Base-by-base conservation (phyloP, 1,140 invertebrate genomes). In the Orius laevigatus region DNA sequence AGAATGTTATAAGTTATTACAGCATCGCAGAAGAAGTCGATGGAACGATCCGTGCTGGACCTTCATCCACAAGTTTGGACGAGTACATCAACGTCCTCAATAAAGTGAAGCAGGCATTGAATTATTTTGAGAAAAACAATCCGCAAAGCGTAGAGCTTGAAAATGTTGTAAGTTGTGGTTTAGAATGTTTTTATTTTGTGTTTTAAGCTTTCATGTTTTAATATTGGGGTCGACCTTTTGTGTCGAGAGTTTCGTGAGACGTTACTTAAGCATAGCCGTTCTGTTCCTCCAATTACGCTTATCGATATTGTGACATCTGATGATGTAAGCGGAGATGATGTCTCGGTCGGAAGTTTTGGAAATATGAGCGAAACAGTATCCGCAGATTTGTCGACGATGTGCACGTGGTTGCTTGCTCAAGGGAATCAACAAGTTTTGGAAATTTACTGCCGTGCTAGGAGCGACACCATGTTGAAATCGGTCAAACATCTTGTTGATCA, bases 101-200 rank as follows among this genome's bases (percentile, higher is more conserved):
- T 59, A 79, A 81, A 58, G 66, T 97, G 34, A 76, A 85, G 42
- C 80, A 81, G 55, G 90, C 92, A 42, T 79, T 88, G 58, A 76
- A 77, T 33, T 97, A 94, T 63, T 97, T 98, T 66, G 78, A 89
- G 59, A 84, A 85, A 60, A 84, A 92, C 61, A 93, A 93, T 66
- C 85, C 87, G 2, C 84, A 88, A 60, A 92, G 88, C 62, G 84
- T 92, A 20, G 91, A 96, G 69, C 63, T 95, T 44, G 84, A 91
- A 60, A 93, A 94, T 69, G 81, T 96, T 44, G 82, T 87, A 59
- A 72, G 73, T 57, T 38, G 3, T 38, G 36, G 36, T 38, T 33
- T n/a, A n/a, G n/a, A 48, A 31, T 15, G 11, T 32, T 11, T 43
- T 46, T 50, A 31, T 36, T 57, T 48, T n/a, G n/a, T n/a, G 54